These are phyloP conservation scores for Meliscaeva auricollis DNA, from an alignment of 2,888 invertebrate genomes.

Conservation along the genomic window DNA sequence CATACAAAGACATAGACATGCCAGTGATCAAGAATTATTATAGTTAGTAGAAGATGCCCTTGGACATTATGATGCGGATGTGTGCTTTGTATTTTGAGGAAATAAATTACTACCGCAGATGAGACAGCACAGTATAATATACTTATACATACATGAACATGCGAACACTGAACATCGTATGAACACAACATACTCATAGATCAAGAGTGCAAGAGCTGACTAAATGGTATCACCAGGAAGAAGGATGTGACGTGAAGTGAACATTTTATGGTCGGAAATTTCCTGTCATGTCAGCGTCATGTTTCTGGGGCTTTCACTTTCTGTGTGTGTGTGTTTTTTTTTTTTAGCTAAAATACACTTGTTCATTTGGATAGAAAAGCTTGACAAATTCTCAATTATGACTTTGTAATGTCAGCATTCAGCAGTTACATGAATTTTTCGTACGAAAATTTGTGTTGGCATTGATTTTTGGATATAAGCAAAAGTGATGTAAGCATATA, in stretches of 20 bases:
- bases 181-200: conserved; percentile 17
- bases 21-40: conserved; percentile 39
- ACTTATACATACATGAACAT: neutral
- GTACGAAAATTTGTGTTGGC: neutral
- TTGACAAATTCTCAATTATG: conserved; percentile 40
- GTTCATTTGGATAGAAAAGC: conserved; percentile 28
- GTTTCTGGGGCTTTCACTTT: conserved; percentile 5
- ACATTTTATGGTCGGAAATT: conserved; percentile 51
- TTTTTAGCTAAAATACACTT: conserved; percentile 11
- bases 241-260: conserved; percentile 44
- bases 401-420: conserved; percentile 30
- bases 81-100: conserved; percentile 22
- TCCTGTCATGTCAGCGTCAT: conserved; percentile 57
- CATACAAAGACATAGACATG: neutral
- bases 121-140: conserved; percentile 21
- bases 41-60: conserved; percentile 27
- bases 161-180: neutral
- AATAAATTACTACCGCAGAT: conserved; percentile 57
- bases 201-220: conserved; percentile 18
- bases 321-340: conserved; percentile 1
- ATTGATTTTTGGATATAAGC: neutral
- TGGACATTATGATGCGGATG: conserved; percentile 29
- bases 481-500: neutral
- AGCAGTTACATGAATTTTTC: neutral
- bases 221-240: conserved; percentile 21